Evolutionary conservation across 2,888 invertebrate genomes (phyloP).

Genomic region (Hermodice carunculata): DNA sequence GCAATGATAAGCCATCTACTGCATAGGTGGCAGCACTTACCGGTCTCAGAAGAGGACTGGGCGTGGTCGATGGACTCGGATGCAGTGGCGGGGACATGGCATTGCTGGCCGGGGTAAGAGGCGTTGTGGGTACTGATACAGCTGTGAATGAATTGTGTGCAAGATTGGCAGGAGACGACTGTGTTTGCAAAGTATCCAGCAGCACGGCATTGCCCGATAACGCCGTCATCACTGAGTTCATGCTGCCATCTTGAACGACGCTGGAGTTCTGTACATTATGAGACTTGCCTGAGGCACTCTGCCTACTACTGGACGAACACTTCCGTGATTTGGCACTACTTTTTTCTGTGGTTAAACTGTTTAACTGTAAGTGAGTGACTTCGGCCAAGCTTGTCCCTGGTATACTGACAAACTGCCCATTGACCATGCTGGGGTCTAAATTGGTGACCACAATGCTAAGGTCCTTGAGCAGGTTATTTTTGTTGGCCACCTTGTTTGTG

Average conservation of each 20-base stretch:
- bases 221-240: background rate
- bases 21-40: conserved; percentile 12
- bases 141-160: too few relatives aligned
- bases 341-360: conserved; percentile 6
- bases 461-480: conserved; percentile 18
- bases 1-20: too few relatives aligned
- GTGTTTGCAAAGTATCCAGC: too few relatives aligned
- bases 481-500: background rate
- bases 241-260: background rate
- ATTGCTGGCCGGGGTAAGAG: background rate
- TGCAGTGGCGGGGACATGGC: background rate
- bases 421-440: conserved; percentile 9
- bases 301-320: too few relatives aligned
- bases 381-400: conserved; percentile 11
- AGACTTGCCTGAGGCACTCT: too few relatives aligned
- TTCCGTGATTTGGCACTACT: too few relatives aligned
- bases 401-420: conserved; percentile 17
- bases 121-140: conserved; percentile 1
- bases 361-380: conserved; percentile 10
- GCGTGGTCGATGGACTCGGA: conserved; percentile 15
- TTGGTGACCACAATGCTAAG: conserved; percentile 18
- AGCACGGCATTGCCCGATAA: conserved; percentile 2
- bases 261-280: background rate
- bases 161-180: too few relatives aligned
- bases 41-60: conserved; percentile 18